These are phyloP conservation scores for Cheiracanthium punctorium DNA, from an alignment of 2,888 invertebrate genomes.

Conservation along the genomic window DNA sequence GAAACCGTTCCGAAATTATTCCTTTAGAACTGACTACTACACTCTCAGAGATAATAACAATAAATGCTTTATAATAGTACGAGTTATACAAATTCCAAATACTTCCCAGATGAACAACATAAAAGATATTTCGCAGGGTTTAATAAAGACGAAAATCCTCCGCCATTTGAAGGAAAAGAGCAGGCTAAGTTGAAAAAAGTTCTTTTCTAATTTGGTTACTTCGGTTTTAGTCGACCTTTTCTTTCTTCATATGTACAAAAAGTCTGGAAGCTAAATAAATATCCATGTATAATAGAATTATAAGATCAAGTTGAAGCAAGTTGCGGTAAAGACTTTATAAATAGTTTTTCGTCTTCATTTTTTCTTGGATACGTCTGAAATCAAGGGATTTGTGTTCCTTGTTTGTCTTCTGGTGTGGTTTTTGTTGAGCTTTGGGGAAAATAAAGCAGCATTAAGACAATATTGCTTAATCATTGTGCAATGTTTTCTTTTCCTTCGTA, in stretches of 20 bases:
- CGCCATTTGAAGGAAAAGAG: no score
- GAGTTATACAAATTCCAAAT: neutral
- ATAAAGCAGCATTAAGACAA: no score
- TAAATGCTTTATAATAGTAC: no score
- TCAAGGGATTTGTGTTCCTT: neutral
- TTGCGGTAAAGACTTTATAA: conserved; percentile 11
- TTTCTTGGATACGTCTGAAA: neutral
- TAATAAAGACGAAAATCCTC: neutral
- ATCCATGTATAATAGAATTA: conserved; percentile 26
- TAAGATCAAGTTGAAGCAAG: neutral
- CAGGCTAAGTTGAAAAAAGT: conserved; percentile 20
- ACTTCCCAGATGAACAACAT: neutral
- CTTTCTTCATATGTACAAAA: neutral
- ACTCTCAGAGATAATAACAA: no score
- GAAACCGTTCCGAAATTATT: no score
- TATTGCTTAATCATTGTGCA: no score
- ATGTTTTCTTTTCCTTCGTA: no score
- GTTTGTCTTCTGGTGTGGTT: neutral
- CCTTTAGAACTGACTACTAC: no score
- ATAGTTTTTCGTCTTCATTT: conserved; percentile 1
- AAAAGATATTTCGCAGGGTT: neutral
- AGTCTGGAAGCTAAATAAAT: no score
- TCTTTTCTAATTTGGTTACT: conserved; percentile 31
- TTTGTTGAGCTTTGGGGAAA: neutral
- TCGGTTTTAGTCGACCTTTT: neutral